A percentile compares a stretch with the other conserved stretches of the same genome.
Conservation (phyloP, 2,888 invertebrate species). For the Dione vanillae region DNA sequence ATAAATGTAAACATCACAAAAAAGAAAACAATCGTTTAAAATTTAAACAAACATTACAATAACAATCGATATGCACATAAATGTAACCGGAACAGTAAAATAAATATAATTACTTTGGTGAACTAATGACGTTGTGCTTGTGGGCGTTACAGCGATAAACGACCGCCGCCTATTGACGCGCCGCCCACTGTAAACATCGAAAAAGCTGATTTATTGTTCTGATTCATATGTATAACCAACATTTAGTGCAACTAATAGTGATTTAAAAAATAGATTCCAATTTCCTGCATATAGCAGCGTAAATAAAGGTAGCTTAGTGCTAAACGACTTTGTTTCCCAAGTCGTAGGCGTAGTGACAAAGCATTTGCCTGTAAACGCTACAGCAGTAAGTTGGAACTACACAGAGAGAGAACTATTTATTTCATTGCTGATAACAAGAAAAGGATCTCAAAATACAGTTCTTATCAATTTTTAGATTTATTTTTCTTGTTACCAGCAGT, state of each 20-base stretch:
- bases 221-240: conserved; percentile 40
- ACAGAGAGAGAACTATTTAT: too few relatives aligned
- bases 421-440: too few relatives aligned
- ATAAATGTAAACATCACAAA: background rate
- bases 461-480: too few relatives aligned
- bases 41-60: conserved; percentile 1
- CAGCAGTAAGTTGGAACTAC: too few relatives aligned
- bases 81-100: conserved; percentile 4
- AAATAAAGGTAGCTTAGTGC: too few relatives aligned
- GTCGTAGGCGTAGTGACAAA: too few relatives aligned
- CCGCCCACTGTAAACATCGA: conserved; percentile 48
- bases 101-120: conserved; percentile 29
- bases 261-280: background rate
- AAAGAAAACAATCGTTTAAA: background rate
- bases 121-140: conserved; percentile 36
- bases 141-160: conserved; percentile 51
- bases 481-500: too few relatives aligned
- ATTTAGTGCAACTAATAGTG: background rate
- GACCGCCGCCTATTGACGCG: conserved; percentile 48
- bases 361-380: too few relatives aligned
- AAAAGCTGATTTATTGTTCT: conserved; percentile 46
- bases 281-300: too few relatives aligned
- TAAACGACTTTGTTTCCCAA: too few relatives aligned
- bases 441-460: too few relatives aligned
- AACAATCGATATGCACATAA: background rate